Percentiles rank a stretch among this genome's conserved stretches.
Evolutionary conservation across 2,113 vertebrate species (phyloP).

Genomic region (Ammodytes marinus): DNA sequence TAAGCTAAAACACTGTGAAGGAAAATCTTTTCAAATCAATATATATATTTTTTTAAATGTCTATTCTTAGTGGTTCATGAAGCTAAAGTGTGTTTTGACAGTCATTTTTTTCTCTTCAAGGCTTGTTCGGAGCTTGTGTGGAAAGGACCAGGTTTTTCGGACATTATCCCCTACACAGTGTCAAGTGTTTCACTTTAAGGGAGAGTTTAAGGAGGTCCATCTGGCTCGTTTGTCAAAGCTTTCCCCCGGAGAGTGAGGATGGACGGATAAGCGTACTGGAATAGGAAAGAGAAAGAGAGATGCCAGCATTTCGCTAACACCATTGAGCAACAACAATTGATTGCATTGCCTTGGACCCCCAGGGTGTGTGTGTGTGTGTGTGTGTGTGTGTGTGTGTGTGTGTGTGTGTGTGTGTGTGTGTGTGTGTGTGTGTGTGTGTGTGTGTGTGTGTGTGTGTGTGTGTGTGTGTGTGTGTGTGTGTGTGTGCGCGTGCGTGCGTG

Average conservation of each 20-base stretch:
- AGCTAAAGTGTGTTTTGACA: background rate
- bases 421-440: conserved; percentile 11
- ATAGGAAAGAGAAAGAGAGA: conserved; percentile 1
- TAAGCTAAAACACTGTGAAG: background rate
- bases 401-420: conserved; percentile 16
- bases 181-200: background rate
- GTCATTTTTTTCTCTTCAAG: background rate
- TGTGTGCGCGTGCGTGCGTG: conserved; percentile 16
- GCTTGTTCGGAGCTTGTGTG: conserved; percentile 3
- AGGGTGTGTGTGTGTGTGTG: conserved; percentile 18
- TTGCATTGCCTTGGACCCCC: conserved; percentile 49
- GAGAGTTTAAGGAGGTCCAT: background rate
- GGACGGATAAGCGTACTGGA: background rate
- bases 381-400: conserved; percentile 7
- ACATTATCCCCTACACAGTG: background rate
- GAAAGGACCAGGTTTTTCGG: background rate
- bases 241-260: conserved; percentile 9
- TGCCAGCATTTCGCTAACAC: conserved; percentile 31
- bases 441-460: conserved; percentile 19
- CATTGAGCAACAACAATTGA: conserved; percentile 61
- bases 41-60: background rate
- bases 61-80: background rate
- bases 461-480: conserved; percentile 6
- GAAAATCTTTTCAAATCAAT: background rate
- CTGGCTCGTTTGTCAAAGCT: background rate